These are phyloP conservation scores for Chydorus sphaericus DNA, from an alignment of 2,888 invertebrate species.

Conservation along the genomic window DNA sequence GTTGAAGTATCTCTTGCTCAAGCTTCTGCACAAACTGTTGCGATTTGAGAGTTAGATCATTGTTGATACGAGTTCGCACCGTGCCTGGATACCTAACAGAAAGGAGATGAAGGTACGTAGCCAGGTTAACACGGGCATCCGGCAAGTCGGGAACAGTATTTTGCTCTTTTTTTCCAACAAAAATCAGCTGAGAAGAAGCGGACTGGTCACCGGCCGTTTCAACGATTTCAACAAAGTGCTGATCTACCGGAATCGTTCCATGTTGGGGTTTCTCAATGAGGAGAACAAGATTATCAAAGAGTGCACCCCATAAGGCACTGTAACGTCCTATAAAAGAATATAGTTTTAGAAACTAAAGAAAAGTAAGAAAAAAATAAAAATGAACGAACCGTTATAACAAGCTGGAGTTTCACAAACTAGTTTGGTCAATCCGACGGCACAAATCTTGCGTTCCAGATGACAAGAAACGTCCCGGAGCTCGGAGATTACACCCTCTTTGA, in stretches of 20 bases:
- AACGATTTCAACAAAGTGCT: slow-evolving; percentile 69
- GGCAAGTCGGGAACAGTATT: slow-evolving; percentile 57
- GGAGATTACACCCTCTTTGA: slow-evolving; percentile 70
- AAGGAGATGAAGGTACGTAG: slow-evolving; percentile 53
- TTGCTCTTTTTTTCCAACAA: slow-evolving; percentile 55
- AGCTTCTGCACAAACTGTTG: slow-evolving; percentile 52
- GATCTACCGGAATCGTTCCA: slow-evolving; percentile 55
- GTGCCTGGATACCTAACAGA: slow-evolving; percentile 50
- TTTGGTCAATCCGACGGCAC: slow-evolving; percentile 76
- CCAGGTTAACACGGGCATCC: slow-evolving; percentile 59
- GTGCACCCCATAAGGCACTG: slow-evolving; percentile 27
- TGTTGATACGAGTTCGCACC: slow-evolving; percentile 44
- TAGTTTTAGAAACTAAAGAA: neutral
- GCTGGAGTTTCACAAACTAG: slow-evolving; percentile 50
- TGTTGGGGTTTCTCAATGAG: slow-evolving; percentile 82
- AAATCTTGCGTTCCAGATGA: slow-evolving; percentile 69
- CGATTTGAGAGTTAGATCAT: slow-evolving; percentile 42
- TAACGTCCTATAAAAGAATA: slow-evolving; percentile 2
- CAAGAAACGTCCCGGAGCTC: slow-evolving; percentile 80
- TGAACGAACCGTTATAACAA: neutral
- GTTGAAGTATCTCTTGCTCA: too few species aligned
- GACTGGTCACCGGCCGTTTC: slow-evolving; percentile 74
- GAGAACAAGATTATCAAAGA: slow-evolving; percentile 56
- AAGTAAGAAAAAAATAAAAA: neutral
- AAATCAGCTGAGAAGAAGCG: slow-evolving; percentile 71